Conservation (phyloP, 2,113 vertebrate species). For the Nesoenas mayeri region DNA sequence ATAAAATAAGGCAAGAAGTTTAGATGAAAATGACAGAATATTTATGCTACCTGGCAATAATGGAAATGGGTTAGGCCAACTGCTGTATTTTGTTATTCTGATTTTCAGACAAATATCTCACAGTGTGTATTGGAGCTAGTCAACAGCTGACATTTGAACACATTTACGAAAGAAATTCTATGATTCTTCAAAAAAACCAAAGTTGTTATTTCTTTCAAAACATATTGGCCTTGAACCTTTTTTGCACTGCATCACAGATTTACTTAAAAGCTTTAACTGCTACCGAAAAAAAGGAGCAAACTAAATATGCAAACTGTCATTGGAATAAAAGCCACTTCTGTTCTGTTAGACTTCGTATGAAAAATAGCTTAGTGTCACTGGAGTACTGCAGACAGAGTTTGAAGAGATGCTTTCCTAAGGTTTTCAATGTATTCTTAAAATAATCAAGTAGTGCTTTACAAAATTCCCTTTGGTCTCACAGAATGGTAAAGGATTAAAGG, state of each 20-base stretch:
- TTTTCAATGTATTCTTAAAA: neutral
- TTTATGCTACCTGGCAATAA: neutral
- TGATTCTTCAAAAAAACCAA: neutral
- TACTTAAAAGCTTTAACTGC: neutral
- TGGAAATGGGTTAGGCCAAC: neutral
- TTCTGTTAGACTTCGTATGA: neutral
- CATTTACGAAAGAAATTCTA: neutral
- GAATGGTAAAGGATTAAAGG: neutral
- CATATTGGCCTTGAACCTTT: neutral
- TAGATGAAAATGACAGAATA: neutral
- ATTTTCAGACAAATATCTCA: neutral
- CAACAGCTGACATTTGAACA: neutral
- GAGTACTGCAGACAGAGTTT: neutral
- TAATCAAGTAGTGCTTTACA: neutral
- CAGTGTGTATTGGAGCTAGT: neutral
- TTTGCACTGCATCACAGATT: neutral
- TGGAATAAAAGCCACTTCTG: constrained; percentile 24
- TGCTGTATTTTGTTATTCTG: neutral
- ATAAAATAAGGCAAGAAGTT: neutral
- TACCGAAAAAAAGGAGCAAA: neutral
- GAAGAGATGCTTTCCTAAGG: neutral
- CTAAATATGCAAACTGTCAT: constrained; percentile 31
- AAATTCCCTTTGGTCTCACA: neutral
- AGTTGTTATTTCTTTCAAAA: neutral
- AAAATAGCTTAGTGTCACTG: neutral